Evolutionary conservation across 2,113 vertebrate species (phyloP), one percentile per base, ranked within the genome.

Genomic region (Vanacampus margaritifer): DNA sequence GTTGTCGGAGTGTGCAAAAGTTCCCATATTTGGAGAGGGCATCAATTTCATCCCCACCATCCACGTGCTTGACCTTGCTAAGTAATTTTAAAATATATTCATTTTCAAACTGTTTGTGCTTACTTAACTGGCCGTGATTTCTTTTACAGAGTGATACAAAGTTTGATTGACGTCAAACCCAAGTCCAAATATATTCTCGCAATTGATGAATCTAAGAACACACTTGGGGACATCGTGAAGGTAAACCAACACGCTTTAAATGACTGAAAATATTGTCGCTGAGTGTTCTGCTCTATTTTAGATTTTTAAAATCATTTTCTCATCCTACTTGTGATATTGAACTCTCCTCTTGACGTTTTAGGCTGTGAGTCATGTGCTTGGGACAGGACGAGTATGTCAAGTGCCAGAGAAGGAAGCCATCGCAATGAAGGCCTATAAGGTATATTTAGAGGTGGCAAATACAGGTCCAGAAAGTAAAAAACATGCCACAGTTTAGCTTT

Each of bases 11-110:
- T 59, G 82, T 28, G 84, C 93, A 37, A 78, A 77, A n/a, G 64
- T 98, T 72, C 93, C 95, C 9, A 72, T 96, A 24, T 98, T 94
- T 88, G 95, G 93, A 69, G 53, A 88, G 0, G 95, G 95, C 67
- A 88, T 71, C 21, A 98, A 98, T 80, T 17, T 89, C 45, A 82
- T 98, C 76, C 97, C 97, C 43, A 88, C 91, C n/a, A 95, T 99
- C 84, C 96, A 99, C 32, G 63, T 99, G 61, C 63, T 78, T 46
- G 96, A 98, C 80, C 93, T 99, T 64, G 95, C 93, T 65, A 81
- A 85, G 97, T 98, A 72, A 79, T 28, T 5, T n/a, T 13, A 36
- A 26, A n/a, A 0, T 10, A n/a, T 10, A 14, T 57, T 21, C 23
- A 1, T 23, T 72, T 13, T 37, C 1, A 36, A 4, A 66, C 61